phyloP scores from a whole-genome alignment of 1,140 invertebrate species.

The Carposina sasakii region DNA sequence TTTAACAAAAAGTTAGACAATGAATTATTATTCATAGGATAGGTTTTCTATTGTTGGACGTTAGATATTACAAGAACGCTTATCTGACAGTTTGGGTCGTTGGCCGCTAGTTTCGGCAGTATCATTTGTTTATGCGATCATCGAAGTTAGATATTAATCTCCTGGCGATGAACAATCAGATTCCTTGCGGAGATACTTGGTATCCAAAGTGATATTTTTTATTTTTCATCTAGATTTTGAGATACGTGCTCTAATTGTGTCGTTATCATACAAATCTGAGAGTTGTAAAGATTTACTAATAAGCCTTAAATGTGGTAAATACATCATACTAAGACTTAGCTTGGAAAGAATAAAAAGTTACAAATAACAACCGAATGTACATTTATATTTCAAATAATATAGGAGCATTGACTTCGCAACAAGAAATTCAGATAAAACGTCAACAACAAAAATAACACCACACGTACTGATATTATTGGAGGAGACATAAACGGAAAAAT shows the following conservation, averaged over 20 bases:
- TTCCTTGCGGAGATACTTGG: conserved; percentile 44
- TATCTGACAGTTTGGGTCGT: conserved; percentile 46
- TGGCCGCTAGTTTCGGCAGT: conserved; percentile 43
- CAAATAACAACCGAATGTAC: too few species aligned
- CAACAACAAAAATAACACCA: conserved; percentile 7
- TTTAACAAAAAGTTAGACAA: conserved; percentile 65
- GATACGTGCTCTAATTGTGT: too few species aligned
- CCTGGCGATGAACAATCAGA: conserved; percentile 55
- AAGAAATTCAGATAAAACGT: too few species aligned
- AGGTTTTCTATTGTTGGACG: conserved; percentile 51
- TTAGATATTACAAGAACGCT: conserved; percentile 35
- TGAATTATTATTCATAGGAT: conserved; percentile 63
- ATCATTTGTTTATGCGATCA: conserved; percentile 67
- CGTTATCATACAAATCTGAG: too few species aligned
- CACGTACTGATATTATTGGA: conserved; percentile 27
- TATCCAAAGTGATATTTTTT: conserved; percentile 43
- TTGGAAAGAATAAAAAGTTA: too few species aligned
- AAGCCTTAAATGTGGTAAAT: too few species aligned
- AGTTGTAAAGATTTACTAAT: too few species aligned
- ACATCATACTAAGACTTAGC: too few species aligned
- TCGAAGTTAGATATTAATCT: conserved; percentile 56
- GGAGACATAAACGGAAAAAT: conserved; percentile 54
- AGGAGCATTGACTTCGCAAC: too few species aligned
- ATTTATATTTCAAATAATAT: too few species aligned
- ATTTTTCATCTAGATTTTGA: conserved; percentile 46